These are phyloP conservation scores for Anableps anableps DNA, from an alignment of 2,797 vertebrate genomes.

Conservation along the genomic window DNA sequence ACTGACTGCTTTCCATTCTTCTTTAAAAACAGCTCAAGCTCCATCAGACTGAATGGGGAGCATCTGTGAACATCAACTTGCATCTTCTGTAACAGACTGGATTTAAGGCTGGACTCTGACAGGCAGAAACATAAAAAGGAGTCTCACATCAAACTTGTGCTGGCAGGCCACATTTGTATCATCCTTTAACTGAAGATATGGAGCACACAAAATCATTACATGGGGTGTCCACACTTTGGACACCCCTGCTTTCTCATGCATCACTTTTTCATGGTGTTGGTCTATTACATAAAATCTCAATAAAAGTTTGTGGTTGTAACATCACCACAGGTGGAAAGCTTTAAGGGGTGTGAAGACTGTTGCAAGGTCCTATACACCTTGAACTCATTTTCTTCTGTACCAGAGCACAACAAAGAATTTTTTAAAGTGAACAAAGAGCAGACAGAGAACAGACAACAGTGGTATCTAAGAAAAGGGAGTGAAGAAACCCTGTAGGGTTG, in stretches of 20 bases:
- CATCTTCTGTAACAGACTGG: not conserved
- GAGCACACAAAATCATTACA: no score
- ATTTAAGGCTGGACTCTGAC: not conserved
- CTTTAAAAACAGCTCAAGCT: not conserved
- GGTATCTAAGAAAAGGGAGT: constrained; percentile 20
- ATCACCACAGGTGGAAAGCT: no score
- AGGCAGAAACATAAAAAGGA: not conserved
- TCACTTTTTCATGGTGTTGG: no score
- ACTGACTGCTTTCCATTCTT: not conserved
- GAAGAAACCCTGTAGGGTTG: constrained; percentile 50
- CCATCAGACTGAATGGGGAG: not conserved
- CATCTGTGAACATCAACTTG: not conserved
- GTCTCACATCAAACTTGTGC: no score
- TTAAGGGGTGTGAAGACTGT: no score
- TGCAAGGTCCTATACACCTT: constrained; percentile 1
- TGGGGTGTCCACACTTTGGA: no score
- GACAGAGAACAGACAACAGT: constrained; percentile 41
- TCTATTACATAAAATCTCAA: no score
- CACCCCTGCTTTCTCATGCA: no score
- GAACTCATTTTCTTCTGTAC: constrained; percentile 61
- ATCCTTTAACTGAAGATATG: no score
- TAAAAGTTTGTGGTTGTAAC: no score
- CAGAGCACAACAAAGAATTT: constrained; percentile 1
- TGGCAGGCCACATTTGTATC: no score
- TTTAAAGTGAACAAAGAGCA: constrained; percentile 39